Evolutionary conservation across 2,113 vertebrate species (phyloP).

Genomic region (Eptesicus fuscus): DNA sequence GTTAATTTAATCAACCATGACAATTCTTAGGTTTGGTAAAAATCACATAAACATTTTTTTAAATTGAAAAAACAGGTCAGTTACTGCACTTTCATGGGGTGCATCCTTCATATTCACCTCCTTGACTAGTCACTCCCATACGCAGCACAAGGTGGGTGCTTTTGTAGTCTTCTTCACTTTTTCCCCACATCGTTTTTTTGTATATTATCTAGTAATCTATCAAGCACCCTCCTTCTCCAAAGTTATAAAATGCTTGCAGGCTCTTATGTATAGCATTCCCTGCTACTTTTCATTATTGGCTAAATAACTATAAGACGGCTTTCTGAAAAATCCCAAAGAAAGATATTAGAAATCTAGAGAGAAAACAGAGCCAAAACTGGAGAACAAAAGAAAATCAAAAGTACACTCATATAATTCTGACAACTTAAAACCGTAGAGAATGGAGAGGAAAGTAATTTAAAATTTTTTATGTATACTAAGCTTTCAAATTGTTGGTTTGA

Average conservation of each 20-base stretch:
- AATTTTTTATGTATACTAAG: neutral
- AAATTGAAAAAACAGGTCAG: neutral
- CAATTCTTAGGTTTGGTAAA: neutral
- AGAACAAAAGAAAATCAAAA: neutral
- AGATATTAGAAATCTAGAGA: conserved; percentile 2
- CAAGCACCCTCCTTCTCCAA: neutral
- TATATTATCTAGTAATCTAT: neutral
- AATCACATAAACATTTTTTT: neutral
- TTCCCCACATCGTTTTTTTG: neutral
- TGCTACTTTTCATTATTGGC: neutral
- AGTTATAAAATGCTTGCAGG: neutral
- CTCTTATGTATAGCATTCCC: neutral
- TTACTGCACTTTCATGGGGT: neutral
- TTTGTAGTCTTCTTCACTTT: neutral
- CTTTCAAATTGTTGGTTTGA: neutral
- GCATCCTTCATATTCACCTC: neutral
- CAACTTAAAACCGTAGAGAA: neutral
- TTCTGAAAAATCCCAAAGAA: neutral
- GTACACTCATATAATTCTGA: neutral
- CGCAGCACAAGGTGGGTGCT: fast-evolving
- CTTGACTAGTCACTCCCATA: neutral
- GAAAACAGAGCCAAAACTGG: neutral
- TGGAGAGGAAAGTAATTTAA: neutral
- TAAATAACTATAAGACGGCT: neutral
- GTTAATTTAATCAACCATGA: neutral